These are phyloP conservation scores for Silvanus unidentatus DNA, from an alignment of 2,888 invertebrate species.

Conservation along the genomic window DNA sequence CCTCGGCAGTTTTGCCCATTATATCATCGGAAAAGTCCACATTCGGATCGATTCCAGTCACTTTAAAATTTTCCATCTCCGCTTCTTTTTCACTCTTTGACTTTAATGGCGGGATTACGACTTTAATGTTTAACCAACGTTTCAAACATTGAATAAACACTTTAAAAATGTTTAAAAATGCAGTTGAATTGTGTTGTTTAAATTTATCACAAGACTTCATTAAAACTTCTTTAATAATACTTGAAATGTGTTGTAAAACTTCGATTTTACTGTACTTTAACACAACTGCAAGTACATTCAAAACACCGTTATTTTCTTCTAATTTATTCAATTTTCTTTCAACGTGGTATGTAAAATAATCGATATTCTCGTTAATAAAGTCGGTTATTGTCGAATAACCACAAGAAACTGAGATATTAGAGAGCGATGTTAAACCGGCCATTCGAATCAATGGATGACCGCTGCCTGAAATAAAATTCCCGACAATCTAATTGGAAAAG, in stretches of 20 bases:
- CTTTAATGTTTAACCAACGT: slow-evolving; percentile 49
- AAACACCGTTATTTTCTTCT: slow-evolving; percentile 58
- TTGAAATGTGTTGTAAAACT: slow-evolving; percentile 60
- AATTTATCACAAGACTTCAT: slow-evolving; percentile 55
- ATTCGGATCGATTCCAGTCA: slow-evolving; percentile 29
- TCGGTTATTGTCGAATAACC: slow-evolving; percentile 51
- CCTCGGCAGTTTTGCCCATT: slow-evolving; percentile 46
- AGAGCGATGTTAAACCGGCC: slow-evolving; percentile 56
- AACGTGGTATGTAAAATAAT: slow-evolving; percentile 69
- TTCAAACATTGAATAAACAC: slow-evolving; percentile 59
- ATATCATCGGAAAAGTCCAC: slow-evolving; percentile 43
- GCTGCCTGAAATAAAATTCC: slow-evolving; percentile 51
- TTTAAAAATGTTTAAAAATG: slow-evolving; percentile 66
- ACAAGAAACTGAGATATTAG: slow-evolving; percentile 54
- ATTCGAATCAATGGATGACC: slow-evolving; percentile 57
- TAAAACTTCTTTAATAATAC: slow-evolving; percentile 61
- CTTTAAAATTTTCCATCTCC: slow-evolving; percentile 32
- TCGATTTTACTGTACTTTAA: slow-evolving; percentile 62
- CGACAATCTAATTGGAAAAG: no score
- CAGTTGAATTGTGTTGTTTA: slow-evolving; percentile 53
- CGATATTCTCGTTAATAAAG: slow-evolving; percentile 63
- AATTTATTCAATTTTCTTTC: slow-evolving; percentile 58
- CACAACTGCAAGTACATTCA: slow-evolving; percentile 67
- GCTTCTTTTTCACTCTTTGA: slow-evolving; percentile 32
- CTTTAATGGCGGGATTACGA: slow-evolving; percentile 29